These are phyloP conservation scores for Lordiphosa mommai DNA, from an alignment of 1,140 invertebrate genomes.

Conservation along the genomic window DNA sequence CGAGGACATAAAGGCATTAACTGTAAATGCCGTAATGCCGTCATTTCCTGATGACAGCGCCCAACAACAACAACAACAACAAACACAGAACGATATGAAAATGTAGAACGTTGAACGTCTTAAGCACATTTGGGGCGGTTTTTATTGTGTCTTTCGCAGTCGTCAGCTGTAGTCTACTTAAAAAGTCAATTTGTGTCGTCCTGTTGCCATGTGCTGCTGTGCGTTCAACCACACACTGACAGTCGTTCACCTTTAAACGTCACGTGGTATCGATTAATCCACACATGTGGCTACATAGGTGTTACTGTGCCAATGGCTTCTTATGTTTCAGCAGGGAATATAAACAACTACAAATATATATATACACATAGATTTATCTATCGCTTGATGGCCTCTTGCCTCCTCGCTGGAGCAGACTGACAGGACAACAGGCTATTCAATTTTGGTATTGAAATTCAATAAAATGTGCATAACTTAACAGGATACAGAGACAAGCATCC, in stretches of 20 bases:
- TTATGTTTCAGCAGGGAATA: background rate
- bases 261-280: slow-evolving; percentile 69
- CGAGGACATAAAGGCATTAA: slow-evolving; percentile 69
- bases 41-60: slow-evolving; percentile 69
- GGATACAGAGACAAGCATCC: background rate
- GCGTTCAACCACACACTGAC: slow-evolving; percentile 29
- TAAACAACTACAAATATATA: slow-evolving; percentile 31
- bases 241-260: slow-evolving; percentile 73
- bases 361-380: slow-evolving; percentile 53
- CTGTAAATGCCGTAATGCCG: slow-evolving; percentile 73
- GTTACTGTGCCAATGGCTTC: too few species aligned
- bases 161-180: too few species aligned
- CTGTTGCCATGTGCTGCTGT: slow-evolving; percentile 42
- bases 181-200: slow-evolving; percentile 66
- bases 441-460: slow-evolving; percentile 44
- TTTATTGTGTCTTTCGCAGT: too few species aligned
- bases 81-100: slow-evolving; percentile 22
- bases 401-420: slow-evolving; percentile 19
- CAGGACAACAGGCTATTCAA: slow-evolving; percentile 32
- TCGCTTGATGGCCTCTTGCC: slow-evolving; percentile 27
- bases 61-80: too few species aligned
- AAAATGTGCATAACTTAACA: background rate
- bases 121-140: slow-evolving; percentile 15
- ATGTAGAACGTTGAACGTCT: slow-evolving; percentile 29
- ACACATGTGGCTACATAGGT: background rate